Base-by-base conservation (phyloP, 2,797 vertebrate genomes). In the Coreius guichenoti region DNA sequence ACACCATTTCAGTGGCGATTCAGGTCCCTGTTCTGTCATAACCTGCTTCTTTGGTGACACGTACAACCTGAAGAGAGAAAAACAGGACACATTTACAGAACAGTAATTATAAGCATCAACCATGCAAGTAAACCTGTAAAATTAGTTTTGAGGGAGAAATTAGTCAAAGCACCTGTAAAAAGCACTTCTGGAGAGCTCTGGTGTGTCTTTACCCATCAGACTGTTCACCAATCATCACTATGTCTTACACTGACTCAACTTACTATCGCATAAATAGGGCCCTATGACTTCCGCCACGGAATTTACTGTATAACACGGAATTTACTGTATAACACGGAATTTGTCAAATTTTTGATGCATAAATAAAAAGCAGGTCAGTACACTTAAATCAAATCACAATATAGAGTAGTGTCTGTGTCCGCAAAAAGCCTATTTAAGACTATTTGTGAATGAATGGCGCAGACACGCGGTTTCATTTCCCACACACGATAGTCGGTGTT, bases 1-100 rank as follows among this genome's bases (percentile, higher is more conserved):
- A 90, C 96, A 98, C 97, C 97, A 98, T 74, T 97, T 96, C 82
- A 98, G 69, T 0, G 97, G 95, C 0, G 96, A 97, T 67, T 95
- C 96, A 0, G 94, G 92, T 2, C 95, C 95, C 76, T 91, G 92
- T 31, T 96, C 94, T 0, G 91, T 70, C 29, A 90, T 73, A 13
- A 93, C 90, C 75, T 95, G 96, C 91, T 97, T 97, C 92, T 95
- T 96, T 0, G 96, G 96, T 33, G 97, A 97, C 79, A 97, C 95
- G 0, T 97, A 98, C 67, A 98, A 93, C 97, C 97, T 98, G 86
- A 12, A 80, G 43, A 74, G 8, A n/a, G 26, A 14, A 7, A 65
- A 29, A 69, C 70, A 80, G 5, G 33, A 72, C 8, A 23, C 65
- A 29, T 67, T 23, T 19, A 47, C 47, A 70, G 69, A 82, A 45